These are phyloP conservation scores for Harmothoe impar DNA, from an alignment of 2,888 invertebrate genomes.

Conservation along the genomic window DNA sequence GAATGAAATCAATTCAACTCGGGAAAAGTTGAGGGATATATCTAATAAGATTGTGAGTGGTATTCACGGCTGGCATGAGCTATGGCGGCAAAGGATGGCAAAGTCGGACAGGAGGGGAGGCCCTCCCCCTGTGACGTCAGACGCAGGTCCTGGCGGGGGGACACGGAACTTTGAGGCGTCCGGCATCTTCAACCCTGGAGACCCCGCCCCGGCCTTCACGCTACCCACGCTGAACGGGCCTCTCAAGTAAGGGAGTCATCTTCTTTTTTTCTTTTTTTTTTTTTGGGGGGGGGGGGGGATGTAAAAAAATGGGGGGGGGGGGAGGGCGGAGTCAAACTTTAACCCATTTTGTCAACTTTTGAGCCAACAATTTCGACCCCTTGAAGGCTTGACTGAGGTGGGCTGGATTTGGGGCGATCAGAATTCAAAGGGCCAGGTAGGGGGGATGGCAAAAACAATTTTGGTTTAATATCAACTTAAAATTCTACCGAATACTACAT, in stretches of 20 bases:
- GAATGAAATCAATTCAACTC: neutral
- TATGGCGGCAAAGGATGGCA: neutral
- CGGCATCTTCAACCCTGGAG: conserved; percentile 68
- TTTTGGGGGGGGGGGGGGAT: too few relatives aligned
- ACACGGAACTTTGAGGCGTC: neutral
- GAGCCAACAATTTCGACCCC: neutral
- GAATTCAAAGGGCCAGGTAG: too few relatives aligned
- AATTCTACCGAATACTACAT: too few relatives aligned
- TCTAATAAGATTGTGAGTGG: neutral
- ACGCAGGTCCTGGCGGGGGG: neutral
- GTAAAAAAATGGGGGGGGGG: neutral
- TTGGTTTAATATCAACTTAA: too few relatives aligned
- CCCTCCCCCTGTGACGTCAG: neutral
- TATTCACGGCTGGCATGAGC: neutral
- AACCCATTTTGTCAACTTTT: neutral
- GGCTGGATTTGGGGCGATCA: too few relatives aligned
- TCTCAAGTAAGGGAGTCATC: conserved; percentile 57
- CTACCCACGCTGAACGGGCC: conserved; percentile 70
- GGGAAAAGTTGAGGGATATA: neutral
- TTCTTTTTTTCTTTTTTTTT: neutral
- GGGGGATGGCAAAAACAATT: too few relatives aligned
- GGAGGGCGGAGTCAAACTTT: neutral
- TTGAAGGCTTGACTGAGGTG: neutral
- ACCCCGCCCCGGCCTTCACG: conserved; percentile 69
- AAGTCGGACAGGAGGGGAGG: neutral